Evolutionary conservation across 2,888 invertebrate genomes (phyloP), one percentile per base, ranked within the genome.

Genomic region (Sarcophaga variegata): DNA sequence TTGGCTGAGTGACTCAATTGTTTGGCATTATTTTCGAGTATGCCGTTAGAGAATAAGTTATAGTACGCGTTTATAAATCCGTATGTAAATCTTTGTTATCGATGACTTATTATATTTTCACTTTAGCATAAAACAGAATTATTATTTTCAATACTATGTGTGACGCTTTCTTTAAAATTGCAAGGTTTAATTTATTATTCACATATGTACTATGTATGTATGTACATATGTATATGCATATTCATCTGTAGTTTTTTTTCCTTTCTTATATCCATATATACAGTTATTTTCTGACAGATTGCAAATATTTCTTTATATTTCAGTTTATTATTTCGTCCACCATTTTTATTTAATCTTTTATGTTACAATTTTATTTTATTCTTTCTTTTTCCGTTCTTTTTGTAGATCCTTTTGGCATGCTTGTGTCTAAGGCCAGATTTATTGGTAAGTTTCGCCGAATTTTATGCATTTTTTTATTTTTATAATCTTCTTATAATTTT

Each of bases 361-460:
- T 76, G 81, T 87, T 87, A 80, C 81, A 75, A 87, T 89, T 89
- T 93, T 90, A 90, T 89, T 93, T 92, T 92, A 93, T 93, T 94
- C 94, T 93, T 89, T 92, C 92, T 92, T 93, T 94, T 94, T 93
- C 93, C 92, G 93, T 93, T 93, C 95, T 95, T 92, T 95, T 95
- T 95, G 94, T 95, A 95, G 95, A 95, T 95, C 94, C 95, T 95
- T 95, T 95, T 95, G 95, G 95, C 95, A 95, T 95, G 95, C 95
- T 95, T 95, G 95, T 95, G 95, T 95, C 95, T 95, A 95, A 95
- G 95, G 95, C 95, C 95, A 95, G 95, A 95, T 94, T 95, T 95
- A 94, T 95, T 95, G 95, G 95, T 95, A 95, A 95, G 95, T 95
- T 90, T 92, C 91, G 93, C 92, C 93, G 91, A 76, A 91, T 90